Base-by-base conservation (phyloP, 2,113 vertebrate species). In the Coptodon rendalli region DNA sequence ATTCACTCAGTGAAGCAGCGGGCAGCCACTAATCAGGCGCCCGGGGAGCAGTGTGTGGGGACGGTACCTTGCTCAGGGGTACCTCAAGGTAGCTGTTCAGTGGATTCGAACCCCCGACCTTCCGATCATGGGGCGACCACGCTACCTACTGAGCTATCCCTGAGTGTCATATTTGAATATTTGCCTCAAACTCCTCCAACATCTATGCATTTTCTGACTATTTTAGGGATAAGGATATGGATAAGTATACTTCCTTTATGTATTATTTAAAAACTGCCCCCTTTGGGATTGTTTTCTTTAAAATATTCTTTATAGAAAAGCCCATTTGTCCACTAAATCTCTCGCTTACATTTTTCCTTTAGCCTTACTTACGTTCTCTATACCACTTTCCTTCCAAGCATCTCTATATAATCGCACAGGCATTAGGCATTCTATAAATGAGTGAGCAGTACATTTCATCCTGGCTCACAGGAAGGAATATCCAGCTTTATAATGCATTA, bases 401-500 rank as follows among this genome's bases (percentile, higher is more conserved):
- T 71, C 57, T 63, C 63, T 87, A 84, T 78, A 78, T 78, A 78
- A 78, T 48, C 1, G 16, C 80, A 12, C 53, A 56, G 36, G 29
- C 57, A 31, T 53, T 83, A 59, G 14, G 34, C 27, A 36, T 79
- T 80, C 19, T 82, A 19, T 79, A 76, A 87, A 87, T 88, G 22
- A 52, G 34, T 87, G 29, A 88, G 52, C 34, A 53, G 83, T 54
- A 31, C 31, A 66, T 86, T 73, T 83, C 54, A 57, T 48, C n/a
- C 31, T 9, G 57, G 40, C 73, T 80, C 9, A 54, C 73, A 48
- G 61, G 80, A 84, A 89, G 68, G 29, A 89, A 83, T 66, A 80
- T 80, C 56, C 45, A 90, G 53, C 85, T 82, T 29, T 59, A 57
- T 85, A 81, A 90, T 90, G 27, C 80, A 73, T 89, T 63, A 83